Evolutionary conservation across 64 coral and sea anemone species (phyloP), one percentile per base, ranked within the genome.

Genomic region (Dendrophyllia cribrosa): DNA sequence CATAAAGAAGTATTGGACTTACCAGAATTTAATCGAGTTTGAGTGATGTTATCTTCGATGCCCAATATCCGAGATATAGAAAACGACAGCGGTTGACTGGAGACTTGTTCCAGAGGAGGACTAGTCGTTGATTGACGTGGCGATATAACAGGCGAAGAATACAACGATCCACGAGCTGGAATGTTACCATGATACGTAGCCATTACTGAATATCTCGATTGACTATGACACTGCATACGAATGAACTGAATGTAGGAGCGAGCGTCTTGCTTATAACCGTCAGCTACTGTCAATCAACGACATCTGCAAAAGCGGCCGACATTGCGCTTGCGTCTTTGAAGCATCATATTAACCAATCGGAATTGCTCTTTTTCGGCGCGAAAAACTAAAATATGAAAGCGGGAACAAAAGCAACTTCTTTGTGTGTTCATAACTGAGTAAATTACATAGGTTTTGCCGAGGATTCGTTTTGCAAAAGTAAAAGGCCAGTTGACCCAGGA

Each of bases 21-120:
- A 70, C 67, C 67, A 26, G 77, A 17, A 58, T 80, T 7, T 3
- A 13, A n/a, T 7, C 14, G 22, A 80, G 22, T 2, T 45, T 61
- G 77, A 61, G 11, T 17, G 23, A 5, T 7, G 2, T 17, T 16
- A 6, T 80, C 77, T 43, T 80, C 77, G 2, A 61, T 22, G 7
- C 56, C 77, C 14, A 80, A 19, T 14, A 80, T 80, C 25, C 58
- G 77, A 4, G 77, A 80, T 16, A 80, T 80, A 24, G 77, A 80
- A 80, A 80, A 80, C 15, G 77, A 80, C 23, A 80, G 77, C 5
- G 24, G 77, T 52, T 60, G 77, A 44, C 55, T 44, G 24, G 24
- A 43, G 58, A 60, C 77, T 25, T 21, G 21, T 80, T 1, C 55
- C 8, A 24, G 17, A 9, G 53, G 20, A 76, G 56, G 77, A 60